Evolutionary conservation across 2,888 invertebrate species (phyloP).

Genomic region (Drosophila anomelani): DNA sequence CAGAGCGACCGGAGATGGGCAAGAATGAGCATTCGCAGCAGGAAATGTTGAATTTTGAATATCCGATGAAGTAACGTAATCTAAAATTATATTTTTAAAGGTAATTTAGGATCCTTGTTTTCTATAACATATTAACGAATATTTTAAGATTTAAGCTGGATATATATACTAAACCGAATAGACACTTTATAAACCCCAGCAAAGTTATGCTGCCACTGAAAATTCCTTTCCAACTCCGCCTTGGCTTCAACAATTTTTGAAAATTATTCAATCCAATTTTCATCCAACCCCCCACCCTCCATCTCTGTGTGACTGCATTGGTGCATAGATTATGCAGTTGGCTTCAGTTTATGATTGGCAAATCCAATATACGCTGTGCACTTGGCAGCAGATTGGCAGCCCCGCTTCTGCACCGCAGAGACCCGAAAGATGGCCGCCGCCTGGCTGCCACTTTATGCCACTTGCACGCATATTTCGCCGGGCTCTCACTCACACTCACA

Average conservation of each 20-base stretch:
- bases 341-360: slow-evolving; percentile 80
- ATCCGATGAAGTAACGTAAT: not conserved
- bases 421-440: slow-evolving; percentile 40
- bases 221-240: not conserved
- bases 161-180: not conserved
- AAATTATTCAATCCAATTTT: slow-evolving; percentile 39
- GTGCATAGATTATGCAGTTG: slow-evolving; percentile 80
- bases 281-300: slow-evolving; percentile 6
- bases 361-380: slow-evolving; percentile 78
- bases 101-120: not conserved
- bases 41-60: not conserved
- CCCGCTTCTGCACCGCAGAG: slow-evolving; percentile 27
- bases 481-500: slow-evolving; percentile 25
- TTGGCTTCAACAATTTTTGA: not conserved
- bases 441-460: slow-evolving; percentile 76
- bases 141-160: too few relatives aligned
- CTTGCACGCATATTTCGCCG: slow-evolving; percentile 74
- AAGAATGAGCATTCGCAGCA: slow-evolving; percentile 13
- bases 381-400: slow-evolving; percentile 77
- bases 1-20: slow-evolving; percentile 40
- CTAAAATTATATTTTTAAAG: not conserved
- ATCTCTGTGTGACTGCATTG: slow-evolving; percentile 46
- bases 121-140: too few relatives aligned
- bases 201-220: slow-evolving; percentile 3
- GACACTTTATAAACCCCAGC: too few relatives aligned